Base-by-base conservation (phyloP, 2,888 invertebrate genomes). In the Trisateles emortualis region DNA sequence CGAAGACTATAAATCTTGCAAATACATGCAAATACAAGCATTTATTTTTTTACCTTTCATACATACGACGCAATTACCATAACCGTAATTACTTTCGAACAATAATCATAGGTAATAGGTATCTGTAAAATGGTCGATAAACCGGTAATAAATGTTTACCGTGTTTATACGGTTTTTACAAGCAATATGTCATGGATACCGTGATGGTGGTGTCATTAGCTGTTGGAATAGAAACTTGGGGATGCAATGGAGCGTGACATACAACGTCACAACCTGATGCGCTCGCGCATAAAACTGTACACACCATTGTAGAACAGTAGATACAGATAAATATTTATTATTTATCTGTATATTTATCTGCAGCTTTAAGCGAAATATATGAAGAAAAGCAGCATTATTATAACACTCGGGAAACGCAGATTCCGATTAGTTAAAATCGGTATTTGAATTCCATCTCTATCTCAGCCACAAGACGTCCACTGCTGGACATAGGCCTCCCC, bases 221-320 rank as follows among this genome's bases (percentile, higher is more conserved):
- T 73, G 68, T 74, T 77, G 80, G 79, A 88, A 84, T 86, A 88
- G 90, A 90, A 89, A 89, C 86, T 80, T 73, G 80, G 65, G 52
- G 71, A 62, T 41, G 84, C 88, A 75, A 87, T 90, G 85, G 78
- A 48, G 90, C 90, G 81, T 77, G 78, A 82, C 84, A 72, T 66
- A 71, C 69, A 79, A 81, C 78, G 79, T 79, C 72, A 79, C 79
- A 76, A 72, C 72, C 69, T 71, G 68, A 76, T 69, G 77, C 68
- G 63, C 66, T 63, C 64, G 74, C 64, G 66, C 68, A 68, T 60
- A 63, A 55, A 49, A 58, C 54, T 57, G 60, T 62, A 57, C 52
- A 59, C 58, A 57, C 42, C 53, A 52, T 56, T 65, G 56, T 50
- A 46, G 46, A 59, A 44, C 38, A 40, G 39, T 9, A 43, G 29